Percentiles rank a stretch among this genome's conserved stretches.
These are phyloP conservation scores for Linurgus olivaceus DNA, from an alignment of 2,797 vertebrate species.

Conservation along the genomic window DNA sequence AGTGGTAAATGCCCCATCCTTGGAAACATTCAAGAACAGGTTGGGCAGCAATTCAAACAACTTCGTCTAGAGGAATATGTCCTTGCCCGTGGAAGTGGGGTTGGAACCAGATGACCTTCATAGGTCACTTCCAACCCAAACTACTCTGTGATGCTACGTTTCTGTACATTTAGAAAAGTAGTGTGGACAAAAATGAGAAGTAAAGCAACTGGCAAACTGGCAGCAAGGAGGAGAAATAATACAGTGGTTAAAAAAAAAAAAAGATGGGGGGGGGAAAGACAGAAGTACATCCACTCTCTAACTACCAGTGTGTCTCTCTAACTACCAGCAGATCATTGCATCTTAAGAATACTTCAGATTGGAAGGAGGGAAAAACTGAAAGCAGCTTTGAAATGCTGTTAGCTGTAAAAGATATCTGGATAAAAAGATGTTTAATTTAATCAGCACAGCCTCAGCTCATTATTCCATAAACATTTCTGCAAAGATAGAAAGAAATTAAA, in stretches of 20 bases:
- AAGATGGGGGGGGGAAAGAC: not conserved
- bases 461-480: not conserved
- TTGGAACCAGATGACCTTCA: not conserved
- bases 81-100: not conserved
- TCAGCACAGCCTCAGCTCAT: not conserved
- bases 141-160: not conserved
- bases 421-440: not conserved
- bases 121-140: not conserved
- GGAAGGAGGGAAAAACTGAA: not conserved
- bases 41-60: fast-evolving
- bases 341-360: not conserved
- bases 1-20: not conserved
- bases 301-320: not conserved
- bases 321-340: not conserved
- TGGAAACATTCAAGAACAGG: not conserved
- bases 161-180: not conserved
- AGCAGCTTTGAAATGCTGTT: not conserved
- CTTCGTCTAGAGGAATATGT: not conserved
- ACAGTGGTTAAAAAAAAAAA: not conserved
- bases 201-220: not conserved
- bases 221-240: not conserved
- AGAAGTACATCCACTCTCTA: not conserved
- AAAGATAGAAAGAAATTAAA: not conserved
- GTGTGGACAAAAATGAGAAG: not conserved
- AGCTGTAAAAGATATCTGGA: not conserved